Conservation (phyloP, 64 coral and sea anemone species). For the Montipora cactus region DNA sequence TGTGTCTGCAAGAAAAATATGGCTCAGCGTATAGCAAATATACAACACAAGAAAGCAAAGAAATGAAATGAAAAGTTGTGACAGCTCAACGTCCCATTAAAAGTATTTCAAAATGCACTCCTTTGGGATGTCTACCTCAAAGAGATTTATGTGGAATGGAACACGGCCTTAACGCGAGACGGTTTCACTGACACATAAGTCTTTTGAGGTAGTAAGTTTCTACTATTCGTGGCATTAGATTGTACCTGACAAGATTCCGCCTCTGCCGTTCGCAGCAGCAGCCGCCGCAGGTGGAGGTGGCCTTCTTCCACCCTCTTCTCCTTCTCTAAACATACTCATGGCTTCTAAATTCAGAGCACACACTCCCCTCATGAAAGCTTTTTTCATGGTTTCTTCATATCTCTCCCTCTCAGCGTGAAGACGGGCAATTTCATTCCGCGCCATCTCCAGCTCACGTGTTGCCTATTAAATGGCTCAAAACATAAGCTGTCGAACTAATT, state of each 20-base stretch:
- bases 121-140: no score
- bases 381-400: constrained; percentile 99
- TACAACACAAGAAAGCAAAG: no score
- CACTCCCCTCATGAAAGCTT: constrained; percentile 98
- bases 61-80: no score
- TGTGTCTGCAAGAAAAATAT: constrained; percentile 23
- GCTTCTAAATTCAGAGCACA: constrained; percentile 98
- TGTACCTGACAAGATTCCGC: background rate
- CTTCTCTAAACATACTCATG: constrained; percentile 97
- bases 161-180: no score
- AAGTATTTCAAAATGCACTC: no score
- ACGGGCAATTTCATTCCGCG: constrained; percentile 80
- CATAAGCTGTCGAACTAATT: no score
- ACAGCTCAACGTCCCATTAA: no score
- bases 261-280: constrained; percentile 4
- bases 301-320: constrained; percentile 75
- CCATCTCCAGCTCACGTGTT: constrained; percentile 77
- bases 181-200: no score
- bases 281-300: constrained; percentile 1
- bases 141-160: no score
- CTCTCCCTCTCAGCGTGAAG: constrained; percentile 92
- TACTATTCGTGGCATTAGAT: background rate
- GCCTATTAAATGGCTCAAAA: constrained; percentile 31
- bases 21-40: background rate
- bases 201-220: no score